Evolutionary conservation across 2,113 vertebrate genomes (phyloP).

Genomic region (Tetrax tetrax): DNA sequence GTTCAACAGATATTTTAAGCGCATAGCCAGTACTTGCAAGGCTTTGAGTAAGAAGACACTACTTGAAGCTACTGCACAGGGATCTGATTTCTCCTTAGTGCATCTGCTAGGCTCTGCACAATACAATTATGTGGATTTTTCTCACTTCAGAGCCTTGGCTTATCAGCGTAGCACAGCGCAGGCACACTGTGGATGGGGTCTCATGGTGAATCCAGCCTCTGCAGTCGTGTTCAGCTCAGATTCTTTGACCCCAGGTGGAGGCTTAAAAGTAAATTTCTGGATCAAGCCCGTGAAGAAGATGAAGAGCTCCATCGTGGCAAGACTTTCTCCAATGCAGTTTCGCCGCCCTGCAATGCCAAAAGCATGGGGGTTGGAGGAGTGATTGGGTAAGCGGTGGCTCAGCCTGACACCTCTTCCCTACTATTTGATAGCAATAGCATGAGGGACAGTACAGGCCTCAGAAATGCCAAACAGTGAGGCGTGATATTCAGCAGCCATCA

Average conservation of each 20-base stretch:
- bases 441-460: neutral
- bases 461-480: neutral
- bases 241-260: neutral
- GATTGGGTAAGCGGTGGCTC: neutral
- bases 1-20: neutral
- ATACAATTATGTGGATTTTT: neutral
- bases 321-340: conserved; percentile 62
- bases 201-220: conserved; percentile 49
- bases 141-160: neutral
- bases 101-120: neutral
- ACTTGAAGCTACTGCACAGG: neutral
- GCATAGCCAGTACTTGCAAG: neutral
- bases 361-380: neutral
- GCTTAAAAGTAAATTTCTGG: conserved; percentile 69
- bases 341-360: conserved; percentile 58
- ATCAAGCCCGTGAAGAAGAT: conserved; percentile 73
- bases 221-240: conserved; percentile 46
- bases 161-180: conserved; percentile 26
- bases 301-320: conserved; percentile 76
- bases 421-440: neutral
- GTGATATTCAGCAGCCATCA: neutral
- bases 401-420: neutral
- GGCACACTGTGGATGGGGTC: conserved; percentile 40
- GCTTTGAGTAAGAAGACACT: neutral
- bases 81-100: neutral